Percentiles rank a stretch among this genome's conserved stretches.
Evolutionary conservation across 64 coral and sea anemone species (phyloP).

Genomic region (Stylophora pistillata): DNA sequence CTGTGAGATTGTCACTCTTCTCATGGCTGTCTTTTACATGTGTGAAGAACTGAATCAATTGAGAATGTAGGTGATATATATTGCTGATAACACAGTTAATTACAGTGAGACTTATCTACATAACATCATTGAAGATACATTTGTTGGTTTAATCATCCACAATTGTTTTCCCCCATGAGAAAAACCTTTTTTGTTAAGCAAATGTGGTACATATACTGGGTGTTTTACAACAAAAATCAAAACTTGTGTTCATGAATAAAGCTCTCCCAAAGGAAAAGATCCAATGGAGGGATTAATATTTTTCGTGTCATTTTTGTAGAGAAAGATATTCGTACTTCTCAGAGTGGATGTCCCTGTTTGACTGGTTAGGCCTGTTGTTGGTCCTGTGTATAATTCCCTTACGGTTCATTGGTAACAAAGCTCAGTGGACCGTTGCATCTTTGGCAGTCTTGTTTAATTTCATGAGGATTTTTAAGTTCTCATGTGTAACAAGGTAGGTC

Average conservation of each 20-base stretch:
- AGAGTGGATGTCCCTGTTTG: constrained; percentile 73
- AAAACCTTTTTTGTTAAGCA: too few relatives aligned
- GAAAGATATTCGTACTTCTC: constrained; percentile 72
- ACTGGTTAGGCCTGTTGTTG: constrained; percentile 78
- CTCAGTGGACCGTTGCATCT: constrained; percentile 79
- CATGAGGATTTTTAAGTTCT: constrained; percentile 82
- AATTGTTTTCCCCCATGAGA: too few relatives aligned
- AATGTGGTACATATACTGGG: too few relatives aligned
- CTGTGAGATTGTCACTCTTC: constrained; percentile 50
- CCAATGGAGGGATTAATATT: too few relatives aligned
- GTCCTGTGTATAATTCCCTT: constrained; percentile 53
- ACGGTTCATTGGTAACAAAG: constrained; percentile 49
- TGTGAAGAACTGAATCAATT: constrained; percentile 67
- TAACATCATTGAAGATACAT: too few relatives aligned
- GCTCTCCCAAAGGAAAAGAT: too few relatives aligned
- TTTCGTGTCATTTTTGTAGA: constrained; percentile 67
- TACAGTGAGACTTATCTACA: too few relatives aligned
- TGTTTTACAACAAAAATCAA: too few relatives aligned
- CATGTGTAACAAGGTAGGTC: constrained; percentile 72
- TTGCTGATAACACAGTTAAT: too few relatives aligned
- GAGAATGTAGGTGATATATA: constrained; percentile 16
- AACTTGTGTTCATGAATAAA: too few relatives aligned
- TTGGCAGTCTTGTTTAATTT: constrained; percentile 79
- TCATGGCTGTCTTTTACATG: constrained; percentile 58
- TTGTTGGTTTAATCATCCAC: too few relatives aligned